These are phyloP conservation scores for Alectoris magna DNA, from an alignment of 2,797 vertebrate genomes.

Conservation along the genomic window DNA sequence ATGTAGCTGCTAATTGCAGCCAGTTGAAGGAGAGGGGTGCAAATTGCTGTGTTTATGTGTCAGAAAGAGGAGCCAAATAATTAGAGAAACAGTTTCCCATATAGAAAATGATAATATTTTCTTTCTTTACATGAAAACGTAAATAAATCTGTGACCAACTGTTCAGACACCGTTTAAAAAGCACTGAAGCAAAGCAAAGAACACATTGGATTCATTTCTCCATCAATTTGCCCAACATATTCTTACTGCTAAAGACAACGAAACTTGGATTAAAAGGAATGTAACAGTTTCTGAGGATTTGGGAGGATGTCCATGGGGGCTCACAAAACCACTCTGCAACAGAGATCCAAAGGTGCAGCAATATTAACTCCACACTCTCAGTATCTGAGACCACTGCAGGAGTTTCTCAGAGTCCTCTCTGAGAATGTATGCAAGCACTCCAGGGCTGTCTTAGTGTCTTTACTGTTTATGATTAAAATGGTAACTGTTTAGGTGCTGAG, in stretches of 20 bases:
- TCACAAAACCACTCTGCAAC: rapidly evolving
- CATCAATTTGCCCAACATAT: neutral
- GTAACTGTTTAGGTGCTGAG: neutral
- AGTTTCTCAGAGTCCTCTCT: neutral
- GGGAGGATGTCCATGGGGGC: rapidly evolving
- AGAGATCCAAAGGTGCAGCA: neutral
- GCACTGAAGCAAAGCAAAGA: slow-evolving; percentile 25
- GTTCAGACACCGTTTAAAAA: slow-evolving; percentile 57
- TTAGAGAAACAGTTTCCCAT: slow-evolving; percentile 64
- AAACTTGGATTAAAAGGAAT: neutral
- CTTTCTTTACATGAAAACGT: slow-evolving; percentile 45
- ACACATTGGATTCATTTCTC: slow-evolving; percentile 34
- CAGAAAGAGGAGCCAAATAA: slow-evolving; percentile 72
- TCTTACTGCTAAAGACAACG: neutral
- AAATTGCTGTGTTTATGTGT: slow-evolving; percentile 70
- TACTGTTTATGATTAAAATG: slow-evolving; percentile 12
- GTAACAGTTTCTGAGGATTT: neutral
- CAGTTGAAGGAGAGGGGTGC: slow-evolving; percentile 70
- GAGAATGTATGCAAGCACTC: neutral
- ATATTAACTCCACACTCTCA: neutral
- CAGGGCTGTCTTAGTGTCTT: neutral
- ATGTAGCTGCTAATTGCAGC: slow-evolving; percentile 71
- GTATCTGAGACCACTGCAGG: neutral
- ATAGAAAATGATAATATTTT: slow-evolving; percentile 66
- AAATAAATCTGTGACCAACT: slow-evolving; percentile 72